Conservation (phyloP, 2,888 invertebrate species). For the Melangyna quadrimaculata region DNA sequence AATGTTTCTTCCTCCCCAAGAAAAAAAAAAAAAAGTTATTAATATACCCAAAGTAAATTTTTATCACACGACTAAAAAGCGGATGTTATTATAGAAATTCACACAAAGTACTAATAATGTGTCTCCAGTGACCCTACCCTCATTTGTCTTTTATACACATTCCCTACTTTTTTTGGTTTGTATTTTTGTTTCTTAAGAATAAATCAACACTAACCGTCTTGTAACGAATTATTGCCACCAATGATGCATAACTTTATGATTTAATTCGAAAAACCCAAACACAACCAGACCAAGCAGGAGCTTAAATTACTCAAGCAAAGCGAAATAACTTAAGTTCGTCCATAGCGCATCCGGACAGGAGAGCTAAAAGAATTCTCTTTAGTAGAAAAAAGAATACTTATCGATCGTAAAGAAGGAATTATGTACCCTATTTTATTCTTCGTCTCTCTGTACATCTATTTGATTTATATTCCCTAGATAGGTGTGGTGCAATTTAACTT, state of each 20-base stretch:
- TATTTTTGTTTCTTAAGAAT: background rate
- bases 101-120: conserved; percentile 10
- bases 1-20: too few relatives aligned
- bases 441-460: too few relatives aligned
- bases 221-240: conserved; percentile 20
- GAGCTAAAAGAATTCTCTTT: background rate
- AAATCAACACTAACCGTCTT: conserved; percentile 10
- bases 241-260: conserved; percentile 42
- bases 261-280: conserved; percentile 14
- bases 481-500: conserved; percentile 18
- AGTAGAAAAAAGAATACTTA: background rate
- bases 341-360: too few relatives aligned
- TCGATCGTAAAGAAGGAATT: conserved; percentile 12
- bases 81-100: background rate
- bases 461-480: conserved; percentile 15
- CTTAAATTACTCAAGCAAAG: conserved; percentile 12
- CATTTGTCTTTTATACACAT: background rate
- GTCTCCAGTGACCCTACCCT: conserved; percentile 18
- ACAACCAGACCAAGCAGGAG: background rate
- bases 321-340: conserved; percentile 7
- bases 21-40: background rate
- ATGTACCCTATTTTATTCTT: background rate
- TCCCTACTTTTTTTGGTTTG: background rate
- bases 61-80: background rate
- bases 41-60: background rate